Evolutionary conservation across 2,797 vertebrate species (phyloP).

Genomic region (Characodon lateralis): DNA sequence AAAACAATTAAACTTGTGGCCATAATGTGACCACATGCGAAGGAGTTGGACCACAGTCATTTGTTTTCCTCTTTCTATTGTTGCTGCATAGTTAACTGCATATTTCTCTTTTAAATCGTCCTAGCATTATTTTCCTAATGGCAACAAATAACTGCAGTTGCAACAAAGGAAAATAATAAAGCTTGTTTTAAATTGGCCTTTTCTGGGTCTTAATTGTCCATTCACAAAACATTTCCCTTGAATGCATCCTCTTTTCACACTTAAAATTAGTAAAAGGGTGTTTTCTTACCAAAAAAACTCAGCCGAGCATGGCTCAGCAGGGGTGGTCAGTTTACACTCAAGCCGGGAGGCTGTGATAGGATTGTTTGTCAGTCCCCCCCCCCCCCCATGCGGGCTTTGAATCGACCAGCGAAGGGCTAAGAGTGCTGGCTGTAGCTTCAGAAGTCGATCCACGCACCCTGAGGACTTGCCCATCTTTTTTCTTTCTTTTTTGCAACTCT

Average conservation of each 20-base stretch:
- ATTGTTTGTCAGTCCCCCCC: conserved; percentile 46
- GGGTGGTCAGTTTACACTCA: conserved; percentile 63
- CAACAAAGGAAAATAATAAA: conserved; percentile 35
- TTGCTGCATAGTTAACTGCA: conserved; percentile 34
- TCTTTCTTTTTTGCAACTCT: conserved; percentile 7
- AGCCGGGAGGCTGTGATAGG: conserved; percentile 68
- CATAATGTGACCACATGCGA: background rate
- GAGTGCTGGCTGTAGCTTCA: conserved; percentile 39
- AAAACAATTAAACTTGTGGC: background rate
- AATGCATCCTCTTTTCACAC: conserved; percentile 29
- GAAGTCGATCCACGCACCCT: conserved; percentile 28
- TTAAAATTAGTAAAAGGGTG: conserved; percentile 40
- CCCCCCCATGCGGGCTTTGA: conserved; percentile 34
- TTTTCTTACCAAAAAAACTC: conserved; percentile 45
- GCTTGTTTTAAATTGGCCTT: conserved; percentile 23
- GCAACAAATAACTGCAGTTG: conserved; percentile 31
- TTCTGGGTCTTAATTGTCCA: conserved; percentile 22
- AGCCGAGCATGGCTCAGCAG: conserved; percentile 57
- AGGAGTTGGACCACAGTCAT: background rate
- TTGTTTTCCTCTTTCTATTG: conserved; percentile 20
- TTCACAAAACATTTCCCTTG: conserved; percentile 31
- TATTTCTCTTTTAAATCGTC: conserved; percentile 34
- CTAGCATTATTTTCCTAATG: conserved; percentile 32
- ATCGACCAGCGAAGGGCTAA: conserved; percentile 47
- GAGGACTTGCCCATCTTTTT: conserved; percentile 33